Conservation (phyloP, 30 jellyfish, hydroid and myxozoan species). For the Pelagia noctiluca region DNA sequence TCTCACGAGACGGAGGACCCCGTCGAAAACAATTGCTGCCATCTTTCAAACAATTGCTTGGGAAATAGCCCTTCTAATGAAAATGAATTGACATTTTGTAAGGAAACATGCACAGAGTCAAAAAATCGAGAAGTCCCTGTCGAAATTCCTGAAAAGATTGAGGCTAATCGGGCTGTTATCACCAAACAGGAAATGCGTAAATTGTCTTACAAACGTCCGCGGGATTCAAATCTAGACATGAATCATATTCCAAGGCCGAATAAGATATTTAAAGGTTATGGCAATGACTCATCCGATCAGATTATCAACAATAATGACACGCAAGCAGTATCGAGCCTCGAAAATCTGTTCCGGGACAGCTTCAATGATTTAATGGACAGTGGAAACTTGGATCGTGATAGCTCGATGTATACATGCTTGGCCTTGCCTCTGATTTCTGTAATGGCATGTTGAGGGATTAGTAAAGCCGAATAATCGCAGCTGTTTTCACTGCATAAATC, state of each 20-base stretch:
- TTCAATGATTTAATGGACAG: constrained; percentile 52
- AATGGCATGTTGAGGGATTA: constrained; percentile 60
- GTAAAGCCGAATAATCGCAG: too few species aligned
- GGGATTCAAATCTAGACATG: constrained; percentile 74
- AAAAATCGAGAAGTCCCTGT: too few species aligned
- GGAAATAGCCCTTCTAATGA: too few species aligned
- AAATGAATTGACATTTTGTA: too few species aligned
- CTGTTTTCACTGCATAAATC: too few species aligned
- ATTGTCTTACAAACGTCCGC: constrained; percentile 72
- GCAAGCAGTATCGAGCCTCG: constrained; percentile 70
- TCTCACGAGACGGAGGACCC: too few species aligned
- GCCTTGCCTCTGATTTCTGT: constrained; percentile 65
- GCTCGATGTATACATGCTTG: constrained; percentile 24
- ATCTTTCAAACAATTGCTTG: too few species aligned
- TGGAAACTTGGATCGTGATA: constrained; percentile 10
- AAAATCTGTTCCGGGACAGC: constrained; percentile 67
- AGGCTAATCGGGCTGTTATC: too few species aligned
- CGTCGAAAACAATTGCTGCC: too few species aligned
- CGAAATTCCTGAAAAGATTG: too few species aligned
- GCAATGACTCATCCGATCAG: constrained; percentile 56
- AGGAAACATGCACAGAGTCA: too few species aligned
- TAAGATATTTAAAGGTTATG: constrained; percentile 58
- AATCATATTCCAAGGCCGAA: constrained; percentile 74
- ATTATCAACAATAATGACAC: constrained; percentile 24
- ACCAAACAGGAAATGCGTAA: constrained; percentile 65